A percentile compares a stretch with the other conserved stretches of the same genome.
Conservation (phyloP, 2,888 invertebrate genomes). For the Xestia sexstrigata region DNA sequence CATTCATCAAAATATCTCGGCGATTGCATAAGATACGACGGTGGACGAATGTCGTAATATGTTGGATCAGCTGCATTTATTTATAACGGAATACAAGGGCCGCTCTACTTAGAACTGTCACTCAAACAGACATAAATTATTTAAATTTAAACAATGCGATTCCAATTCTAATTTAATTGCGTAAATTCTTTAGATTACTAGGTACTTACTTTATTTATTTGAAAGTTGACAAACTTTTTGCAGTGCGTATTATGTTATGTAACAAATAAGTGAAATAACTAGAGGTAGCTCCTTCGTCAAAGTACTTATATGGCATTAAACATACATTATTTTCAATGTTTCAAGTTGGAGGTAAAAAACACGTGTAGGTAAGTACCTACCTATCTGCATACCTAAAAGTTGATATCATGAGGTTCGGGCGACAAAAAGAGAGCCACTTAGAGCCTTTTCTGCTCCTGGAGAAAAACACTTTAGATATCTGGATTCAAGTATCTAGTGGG, state of each 20-base stretch:
- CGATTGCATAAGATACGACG: slow-evolving; percentile 50
- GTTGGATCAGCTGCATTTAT: slow-evolving; percentile 57
- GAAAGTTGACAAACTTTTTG: not conserved
- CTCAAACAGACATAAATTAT: slow-evolving; percentile 28
- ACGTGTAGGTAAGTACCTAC: too few species aligned
- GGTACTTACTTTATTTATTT: not conserved
- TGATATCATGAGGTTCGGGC: not conserved
- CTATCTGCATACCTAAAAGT: not conserved
- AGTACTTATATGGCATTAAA: not conserved
- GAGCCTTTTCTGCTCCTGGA: not conserved
- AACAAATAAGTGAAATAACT: not conserved
- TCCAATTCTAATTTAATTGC: not conserved
- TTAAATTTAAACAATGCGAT: not conserved
- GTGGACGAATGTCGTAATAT: slow-evolving; percentile 49
- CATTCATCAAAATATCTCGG: slow-evolving; percentile 52
- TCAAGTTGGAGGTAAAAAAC: not conserved
- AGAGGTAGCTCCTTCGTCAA: not conserved
- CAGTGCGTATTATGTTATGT: not conserved
- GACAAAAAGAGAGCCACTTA: not conserved
- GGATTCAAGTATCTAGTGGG: not conserved
- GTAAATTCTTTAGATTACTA: slow-evolving; percentile 3
- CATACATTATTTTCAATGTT: not conserved
- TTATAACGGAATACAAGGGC: slow-evolving; percentile 55
- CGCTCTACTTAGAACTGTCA: slow-evolving; percentile 46
- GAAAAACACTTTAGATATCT: not conserved